Evolutionary conservation across 2,113 vertebrate species (phyloP).

Genomic region (Nettapus auritus): DNA sequence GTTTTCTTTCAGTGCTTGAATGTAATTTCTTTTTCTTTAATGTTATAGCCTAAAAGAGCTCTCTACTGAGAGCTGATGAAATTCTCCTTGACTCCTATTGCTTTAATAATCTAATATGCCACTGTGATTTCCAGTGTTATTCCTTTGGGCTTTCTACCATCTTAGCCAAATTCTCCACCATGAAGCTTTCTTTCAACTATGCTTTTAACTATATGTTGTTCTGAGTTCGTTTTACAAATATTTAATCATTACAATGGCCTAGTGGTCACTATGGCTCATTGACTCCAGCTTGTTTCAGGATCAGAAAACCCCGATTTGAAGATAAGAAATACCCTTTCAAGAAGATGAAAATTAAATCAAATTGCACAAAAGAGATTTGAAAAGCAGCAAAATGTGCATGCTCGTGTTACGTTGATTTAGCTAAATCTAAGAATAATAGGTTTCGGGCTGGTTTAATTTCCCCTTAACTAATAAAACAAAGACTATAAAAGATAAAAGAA

Average conservation of each 20-base stretch:
- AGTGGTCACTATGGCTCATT: neutral
- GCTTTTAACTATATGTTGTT: neutral
- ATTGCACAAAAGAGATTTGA: neutral
- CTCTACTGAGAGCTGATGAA: neutral
- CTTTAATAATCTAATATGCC: neutral
- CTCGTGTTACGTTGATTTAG: neutral
- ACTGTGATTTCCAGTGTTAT: neutral
- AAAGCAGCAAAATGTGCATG: neutral
- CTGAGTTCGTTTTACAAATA: neutral
- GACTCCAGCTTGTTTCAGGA: neutral
- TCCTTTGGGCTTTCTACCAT: neutral
- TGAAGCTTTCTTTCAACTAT: neutral
- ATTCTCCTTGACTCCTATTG: neutral
- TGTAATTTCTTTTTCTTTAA: neutral
- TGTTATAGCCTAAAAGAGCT: neutral
- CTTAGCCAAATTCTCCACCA: neutral
- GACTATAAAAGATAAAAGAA: neutral
- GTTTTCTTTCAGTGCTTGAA: neutral
- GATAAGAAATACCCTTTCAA: neutral
- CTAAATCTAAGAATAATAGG: neutral
- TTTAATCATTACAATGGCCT: neutral
- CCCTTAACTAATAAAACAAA: neutral
- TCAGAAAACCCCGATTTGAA: neutral
- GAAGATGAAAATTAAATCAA: neutral
- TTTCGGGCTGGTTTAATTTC: neutral